These are phyloP conservation scores for Microvelia longipes DNA, from an alignment of 1,140 invertebrate genomes.

Conservation along the genomic window DNA sequence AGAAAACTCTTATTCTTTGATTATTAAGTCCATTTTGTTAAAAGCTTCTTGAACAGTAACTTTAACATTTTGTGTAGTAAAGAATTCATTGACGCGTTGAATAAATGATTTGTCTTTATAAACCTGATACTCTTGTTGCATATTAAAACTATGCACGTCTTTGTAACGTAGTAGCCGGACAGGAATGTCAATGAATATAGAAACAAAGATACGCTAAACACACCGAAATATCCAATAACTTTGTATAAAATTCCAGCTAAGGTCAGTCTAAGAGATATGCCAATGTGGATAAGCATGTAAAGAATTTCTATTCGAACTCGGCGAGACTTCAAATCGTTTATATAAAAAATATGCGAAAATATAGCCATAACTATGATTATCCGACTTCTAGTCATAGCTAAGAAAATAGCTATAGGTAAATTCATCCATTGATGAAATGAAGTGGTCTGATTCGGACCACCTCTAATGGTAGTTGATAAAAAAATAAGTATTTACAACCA, in stretches of 20 bases:
- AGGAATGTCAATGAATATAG: constrained; percentile 56
- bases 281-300: constrained; percentile 65
- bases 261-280: constrained; percentile 43
- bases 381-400: constrained; percentile 64
- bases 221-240: constrained; percentile 62
- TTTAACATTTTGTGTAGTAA: too few relatives aligned
- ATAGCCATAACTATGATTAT: constrained; percentile 78
- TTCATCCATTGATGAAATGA: too few relatives aligned
- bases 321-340: constrained; percentile 60
- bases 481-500: constrained; percentile 63
- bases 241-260: constrained; percentile 30
- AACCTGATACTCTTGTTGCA: too few relatives aligned
- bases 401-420: constrained; percentile 55
- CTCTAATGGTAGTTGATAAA: constrained; percentile 47
- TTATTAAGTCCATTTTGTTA: too few relatives aligned
- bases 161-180: too few relatives aligned
- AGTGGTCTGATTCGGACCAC: constrained; percentile 51
- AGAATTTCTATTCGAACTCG: constrained; percentile 67
- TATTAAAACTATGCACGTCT: too few relatives aligned
- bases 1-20: too few relatives aligned
- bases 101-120: too few relatives aligned
- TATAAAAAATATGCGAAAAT: constrained; percentile 76
- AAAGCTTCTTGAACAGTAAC: too few relatives aligned
- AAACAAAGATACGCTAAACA: constrained; percentile 52
- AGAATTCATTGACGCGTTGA: too few relatives aligned